A percentile compares a stretch with the other conserved stretches of the same genome.
Evolutionary conservation across 2,113 vertebrate genomes (phyloP).

Genomic region (Calypte anna): DNA sequence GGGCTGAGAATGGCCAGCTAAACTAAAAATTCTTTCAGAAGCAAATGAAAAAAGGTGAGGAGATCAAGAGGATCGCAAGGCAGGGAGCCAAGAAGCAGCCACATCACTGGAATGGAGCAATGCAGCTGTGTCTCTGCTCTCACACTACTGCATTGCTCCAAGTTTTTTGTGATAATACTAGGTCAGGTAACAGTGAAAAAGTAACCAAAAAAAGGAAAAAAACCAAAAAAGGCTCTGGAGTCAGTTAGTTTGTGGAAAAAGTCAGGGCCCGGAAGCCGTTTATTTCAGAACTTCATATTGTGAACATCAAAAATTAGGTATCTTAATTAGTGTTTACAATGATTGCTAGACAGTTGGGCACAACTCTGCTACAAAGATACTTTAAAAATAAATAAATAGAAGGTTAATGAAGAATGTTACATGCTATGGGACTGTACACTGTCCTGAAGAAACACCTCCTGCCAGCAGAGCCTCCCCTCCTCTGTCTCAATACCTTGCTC

Average conservation of each 20-base stretch:
- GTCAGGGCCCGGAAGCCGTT: conserved; percentile 73
- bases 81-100: background rate
- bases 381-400: conserved; percentile 35
- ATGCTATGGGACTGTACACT: conserved; percentile 7
- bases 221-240: conserved; percentile 62
- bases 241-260: conserved; percentile 60
- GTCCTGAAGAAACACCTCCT: conserved; percentile 46
- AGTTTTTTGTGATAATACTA: background rate
- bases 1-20: background rate
- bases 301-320: conserved; percentile 22
- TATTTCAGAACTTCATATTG: conserved; percentile 74
- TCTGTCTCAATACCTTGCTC: background rate
- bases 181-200: background rate
- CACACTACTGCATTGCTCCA: background rate
- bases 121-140: background rate
- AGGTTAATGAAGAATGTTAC: conserved; percentile 11
- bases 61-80: background rate
- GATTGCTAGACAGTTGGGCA: conserved; percentile 62
- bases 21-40: background rate
- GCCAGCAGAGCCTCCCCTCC: conserved; percentile 21
- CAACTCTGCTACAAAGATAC: conserved; percentile 56
- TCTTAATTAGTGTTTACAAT: conserved; percentile 64
- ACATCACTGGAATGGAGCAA: background rate
- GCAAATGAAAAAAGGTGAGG: conserved; percentile 8
- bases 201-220: background rate